Evolutionary conservation across 1,140 invertebrate genomes (phyloP).

Genomic region (Linepithema humile): DNA sequence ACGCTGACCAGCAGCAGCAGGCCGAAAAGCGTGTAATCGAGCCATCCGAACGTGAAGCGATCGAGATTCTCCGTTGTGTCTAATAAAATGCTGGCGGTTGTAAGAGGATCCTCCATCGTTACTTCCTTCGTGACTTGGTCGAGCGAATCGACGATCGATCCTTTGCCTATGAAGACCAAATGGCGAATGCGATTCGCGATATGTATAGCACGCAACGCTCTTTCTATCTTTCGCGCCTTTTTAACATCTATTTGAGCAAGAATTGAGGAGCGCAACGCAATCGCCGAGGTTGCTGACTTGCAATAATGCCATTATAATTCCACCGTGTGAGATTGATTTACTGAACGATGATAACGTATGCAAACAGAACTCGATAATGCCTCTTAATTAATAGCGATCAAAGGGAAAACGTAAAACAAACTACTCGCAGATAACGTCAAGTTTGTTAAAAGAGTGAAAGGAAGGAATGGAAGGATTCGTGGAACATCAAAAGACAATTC

Average conservation of each 20-base stretch:
- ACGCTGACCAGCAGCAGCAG: constrained; percentile 88
- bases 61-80: not conserved
- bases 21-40: constrained; percentile 89
- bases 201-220: not conserved
- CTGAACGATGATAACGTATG: not conserved
- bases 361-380: not conserved
- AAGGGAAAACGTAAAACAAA: no score
- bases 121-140: not conserved
- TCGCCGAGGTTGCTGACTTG: constrained; percentile 20
- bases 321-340: constrained; percentile 30
- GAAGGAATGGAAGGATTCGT: not conserved
- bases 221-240: not conserved
- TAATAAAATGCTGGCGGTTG: not conserved
- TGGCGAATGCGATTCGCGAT: not conserved
- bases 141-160: not conserved
- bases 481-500: not conserved
- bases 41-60: constrained; percentile 76
- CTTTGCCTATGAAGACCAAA: not conserved
- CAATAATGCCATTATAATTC: constrained; percentile 17
- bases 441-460: not conserved
- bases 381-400: no score
- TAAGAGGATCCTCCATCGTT: not conserved
- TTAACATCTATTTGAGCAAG: not conserved
- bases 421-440: not conserved
- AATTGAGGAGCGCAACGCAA: not conserved